Base-by-base conservation (phyloP, 2,113 vertebrate genomes). In the Procavia capensis region DNA sequence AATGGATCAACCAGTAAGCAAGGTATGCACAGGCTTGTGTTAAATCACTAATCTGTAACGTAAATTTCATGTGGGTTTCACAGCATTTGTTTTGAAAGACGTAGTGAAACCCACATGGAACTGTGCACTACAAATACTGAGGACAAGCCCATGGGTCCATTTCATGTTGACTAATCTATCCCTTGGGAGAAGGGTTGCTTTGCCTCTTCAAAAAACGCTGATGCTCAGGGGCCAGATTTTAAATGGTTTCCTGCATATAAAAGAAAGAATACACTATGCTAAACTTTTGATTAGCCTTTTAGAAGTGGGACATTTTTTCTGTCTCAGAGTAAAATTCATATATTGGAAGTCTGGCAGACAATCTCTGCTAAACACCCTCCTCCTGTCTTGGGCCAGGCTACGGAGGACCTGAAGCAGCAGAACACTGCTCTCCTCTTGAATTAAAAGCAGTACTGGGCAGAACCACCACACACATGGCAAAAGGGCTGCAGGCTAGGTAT, bases 231-330 rank as follows among this genome's bases (percentile, higher is more conserved):
- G 59, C 93, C 63, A 91, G 82, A 91, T 80, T 24, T 96, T 66
- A 89, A 96, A 90, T 43, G 22, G 81, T 92, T 85, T 79, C 88
- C 82, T 92, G 74, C 45, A 80, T 11, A 80, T 70, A 36, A 80
- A 91, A 96, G 74, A 81, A 96, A 96, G 81, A 95, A 94, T 34
- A 88, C 27, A 80, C 39, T 80, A 45, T 85, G 72, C 47, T 75
- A 76, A 96, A 95, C 74, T 92, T 93, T 92, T 27, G 36, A 96
- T 91, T 95, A 94, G 95, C 36, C 68, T 96, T 96, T 92, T 36
- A 84, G 63, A 94, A 94, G 70, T 34, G 11, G 31, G 39, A 63
- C 82, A 89, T 63, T 5, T 91, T 92, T 97, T 95, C 74, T 92
- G 80, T 93, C 87, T 95, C 47, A 64, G 39, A 80, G 82, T 84